Evolutionary conservation across 2,113 vertebrate genomes (phyloP).

Genomic region (Nematolebias whitei): DNA sequence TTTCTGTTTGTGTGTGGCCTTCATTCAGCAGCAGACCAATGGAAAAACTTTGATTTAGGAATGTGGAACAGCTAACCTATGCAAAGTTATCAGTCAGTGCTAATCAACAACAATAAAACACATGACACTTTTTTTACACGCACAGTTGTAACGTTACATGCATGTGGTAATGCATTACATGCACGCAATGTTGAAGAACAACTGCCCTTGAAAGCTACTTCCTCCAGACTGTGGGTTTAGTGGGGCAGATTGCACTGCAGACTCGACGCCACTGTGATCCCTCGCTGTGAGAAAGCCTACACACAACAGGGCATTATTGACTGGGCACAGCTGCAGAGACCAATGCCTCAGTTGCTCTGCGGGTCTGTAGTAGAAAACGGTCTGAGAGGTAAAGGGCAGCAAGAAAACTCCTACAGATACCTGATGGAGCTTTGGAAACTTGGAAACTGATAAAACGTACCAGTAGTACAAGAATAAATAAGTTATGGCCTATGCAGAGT

Average conservation of each 20-base stretch:
- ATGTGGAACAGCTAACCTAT: constrained; percentile 52
- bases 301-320: constrained; percentile 72
- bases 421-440: constrained; percentile 16
- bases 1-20: not conserved
- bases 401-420: constrained; percentile 11
- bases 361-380: constrained; percentile 16
- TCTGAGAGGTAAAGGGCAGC: not conserved
- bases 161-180: constrained; percentile 30
- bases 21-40: constrained; percentile 11
- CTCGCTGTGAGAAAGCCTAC: constrained; percentile 36
- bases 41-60: constrained; percentile 23
- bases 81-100: constrained; percentile 39
- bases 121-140: constrained; percentile 59
- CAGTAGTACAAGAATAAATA: constrained; percentile 23
- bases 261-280: constrained; percentile 58
- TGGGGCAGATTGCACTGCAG: constrained; percentile 34
- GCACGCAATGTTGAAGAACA: constrained; percentile 63
- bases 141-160: too few species aligned
- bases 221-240: constrained; percentile 43
- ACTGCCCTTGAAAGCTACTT: constrained; percentile 59
- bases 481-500: constrained; percentile 10
- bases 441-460: constrained; percentile 1
- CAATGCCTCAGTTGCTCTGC: constrained; percentile 64
- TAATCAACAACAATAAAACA: constrained; percentile 49
- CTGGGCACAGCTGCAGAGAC: constrained; percentile 62